phyloP scores from a whole-genome alignment of 37 sponge, comb jelly and placozoan genomes.

The Geodia barretti region DNA sequence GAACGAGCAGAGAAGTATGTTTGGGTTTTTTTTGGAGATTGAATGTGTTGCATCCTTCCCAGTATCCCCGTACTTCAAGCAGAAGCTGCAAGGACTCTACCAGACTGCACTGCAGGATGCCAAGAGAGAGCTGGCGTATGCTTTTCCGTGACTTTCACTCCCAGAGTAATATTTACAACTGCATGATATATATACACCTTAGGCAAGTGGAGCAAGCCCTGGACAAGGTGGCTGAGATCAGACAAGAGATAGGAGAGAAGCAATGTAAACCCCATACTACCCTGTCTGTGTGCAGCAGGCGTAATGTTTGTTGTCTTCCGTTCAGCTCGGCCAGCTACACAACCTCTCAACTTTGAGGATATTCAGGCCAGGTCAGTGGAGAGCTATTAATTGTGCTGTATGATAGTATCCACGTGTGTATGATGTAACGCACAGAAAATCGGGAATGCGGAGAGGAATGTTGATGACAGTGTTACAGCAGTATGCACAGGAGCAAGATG shows the following conservation, averaged over 20 bases:
- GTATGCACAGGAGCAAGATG: constrained; percentile 78
- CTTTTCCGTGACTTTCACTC: not conserved
- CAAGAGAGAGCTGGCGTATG: constrained; percentile 72
- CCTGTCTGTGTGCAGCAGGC: not conserved
- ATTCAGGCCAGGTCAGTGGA: constrained; percentile 11
- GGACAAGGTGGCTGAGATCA: constrained; percentile 67
- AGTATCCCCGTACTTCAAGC: constrained; percentile 72
- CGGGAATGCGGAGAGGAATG: constrained; percentile 78
- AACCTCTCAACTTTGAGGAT: constrained; percentile 35
- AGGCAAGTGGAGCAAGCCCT: constrained; percentile 61
- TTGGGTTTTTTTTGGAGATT: not conserved
- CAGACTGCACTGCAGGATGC: constrained; percentile 66
- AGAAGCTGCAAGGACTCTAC: constrained; percentile 58
- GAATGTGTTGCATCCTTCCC: not conserved
- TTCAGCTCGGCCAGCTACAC: constrained; percentile 29
- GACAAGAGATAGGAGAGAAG: constrained; percentile 65
- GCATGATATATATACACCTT: not conserved
- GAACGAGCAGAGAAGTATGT: constrained; percentile 54
- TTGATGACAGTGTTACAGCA: constrained; percentile 95
- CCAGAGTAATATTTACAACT: not conserved
- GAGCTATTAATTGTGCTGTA: not conserved
- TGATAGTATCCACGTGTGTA: not conserved
- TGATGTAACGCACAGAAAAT: not conserved
- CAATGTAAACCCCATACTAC: constrained; percentile 17
- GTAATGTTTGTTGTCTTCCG: not conserved